A percentile compares a stretch with the other conserved stretches of the same genome.
These are phyloP conservation scores for Emydocephalus ijimae DNA, from an alignment of 2,113 vertebrate species.

Conservation along the genomic window DNA sequence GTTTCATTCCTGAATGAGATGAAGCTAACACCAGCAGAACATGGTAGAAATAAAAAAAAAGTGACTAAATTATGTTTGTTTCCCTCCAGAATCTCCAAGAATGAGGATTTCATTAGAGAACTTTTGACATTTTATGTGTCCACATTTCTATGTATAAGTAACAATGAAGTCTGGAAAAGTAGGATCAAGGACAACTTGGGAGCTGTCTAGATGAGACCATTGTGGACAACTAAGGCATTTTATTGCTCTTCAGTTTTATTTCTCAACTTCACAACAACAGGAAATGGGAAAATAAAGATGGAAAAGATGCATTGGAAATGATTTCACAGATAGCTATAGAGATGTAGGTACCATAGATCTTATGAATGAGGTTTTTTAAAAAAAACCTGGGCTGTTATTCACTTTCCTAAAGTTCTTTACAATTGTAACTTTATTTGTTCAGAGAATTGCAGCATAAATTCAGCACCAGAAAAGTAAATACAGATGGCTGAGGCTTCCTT, in stretches of 20 bases:
- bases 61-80: background rate
- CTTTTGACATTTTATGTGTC: background rate
- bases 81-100: background rate
- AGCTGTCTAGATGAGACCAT: background rate
- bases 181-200: background rate
- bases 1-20: background rate
- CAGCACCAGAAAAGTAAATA: too few species aligned
- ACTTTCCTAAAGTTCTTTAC: background rate
- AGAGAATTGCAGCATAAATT: too few species aligned
- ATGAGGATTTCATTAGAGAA: background rate
- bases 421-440: background rate
- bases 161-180: constrained; percentile 7
- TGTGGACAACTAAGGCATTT: background rate
- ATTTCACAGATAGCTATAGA: background rate
- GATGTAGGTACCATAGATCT: background rate
- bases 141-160: background rate
- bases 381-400: background rate
- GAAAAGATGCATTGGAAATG: background rate
- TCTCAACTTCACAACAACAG: background rate
- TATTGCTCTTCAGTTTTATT: background rate
- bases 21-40: background rate
- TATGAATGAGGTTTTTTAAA: background rate
- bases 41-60: background rate
- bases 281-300: background rate
- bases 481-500: too few species aligned